Evolutionary conservation across 2,888 invertebrate species (phyloP), one percentile per base, ranked within the genome.

Genomic region (Drosophila mulleri): DNA sequence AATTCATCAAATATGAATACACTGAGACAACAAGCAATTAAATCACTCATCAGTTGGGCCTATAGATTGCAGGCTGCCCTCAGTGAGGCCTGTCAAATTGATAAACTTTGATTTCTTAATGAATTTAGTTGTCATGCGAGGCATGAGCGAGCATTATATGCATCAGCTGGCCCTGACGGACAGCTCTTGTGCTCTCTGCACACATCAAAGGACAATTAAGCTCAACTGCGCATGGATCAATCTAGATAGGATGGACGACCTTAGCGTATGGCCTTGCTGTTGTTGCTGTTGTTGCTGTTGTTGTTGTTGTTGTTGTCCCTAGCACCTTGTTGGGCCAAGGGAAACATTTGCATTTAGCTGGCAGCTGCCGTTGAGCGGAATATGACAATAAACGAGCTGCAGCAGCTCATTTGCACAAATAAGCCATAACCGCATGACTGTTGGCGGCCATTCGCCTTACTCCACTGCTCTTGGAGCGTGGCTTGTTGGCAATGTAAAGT

Each of bases 391-490:
- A 90, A 81, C 75, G 87, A 72, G 67, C 76, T 84, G 72, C 82
- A 78, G 73, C 90, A 80, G 73, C 90, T 90, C 89, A 86, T 86
- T 86, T 86, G 73, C 86, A 90, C 90, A 90, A 86, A 86, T 71
- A 89, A 87, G 79, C 89, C 89, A 86, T 86, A 84, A 90, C 83
- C 87, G 70, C 77, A 72, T 69, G 72, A 69, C 71, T 65, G 74
- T 70, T 71, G 81, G 76, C 72, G 68, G 35, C 45, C 44, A n/a
- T 71, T n/a, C 47, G 29, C 29, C 29, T 8, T 29, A 29, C 26
- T 29, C 26, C 26, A 7, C 20, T 37, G 32, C 54, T 18, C 44
- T 56, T 35, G 45, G 45, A 39, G 26, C 41, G 47, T 47, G 37
- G 62, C 37, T 47, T 41, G 60, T 59, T 14, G 37, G 62, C 75